Evolutionary conservation across 2,797 vertebrate species (phyloP).

Genomic region (Intellagama lesueurii): DNA sequence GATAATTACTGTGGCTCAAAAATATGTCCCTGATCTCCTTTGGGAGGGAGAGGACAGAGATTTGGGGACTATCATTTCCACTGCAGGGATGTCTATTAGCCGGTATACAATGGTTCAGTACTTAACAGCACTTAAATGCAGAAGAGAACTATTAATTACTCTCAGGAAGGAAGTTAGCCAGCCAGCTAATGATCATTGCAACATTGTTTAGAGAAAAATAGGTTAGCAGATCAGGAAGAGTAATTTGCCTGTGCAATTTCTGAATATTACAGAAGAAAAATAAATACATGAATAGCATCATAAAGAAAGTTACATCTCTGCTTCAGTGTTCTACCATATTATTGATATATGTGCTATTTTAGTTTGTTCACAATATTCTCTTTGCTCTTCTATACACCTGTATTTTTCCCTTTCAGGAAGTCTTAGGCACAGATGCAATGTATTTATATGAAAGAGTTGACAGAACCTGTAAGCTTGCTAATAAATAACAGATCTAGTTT

Average conservation of each 20-base stretch:
- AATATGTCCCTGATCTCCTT: slow-evolving; percentile 1
- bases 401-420: slow-evolving; percentile 22
- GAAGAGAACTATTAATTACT: slow-evolving; percentile 17
- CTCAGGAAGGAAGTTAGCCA: background rate
- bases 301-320: background rate
- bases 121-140: slow-evolving; percentile 4
- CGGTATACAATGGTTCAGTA: slow-evolving; percentile 9
- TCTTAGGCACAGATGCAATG: slow-evolving; percentile 22
- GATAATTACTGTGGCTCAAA: slow-evolving; percentile 10
- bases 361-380: background rate
- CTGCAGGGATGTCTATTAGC: background rate
- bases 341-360: background rate
- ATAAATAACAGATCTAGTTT: slow-evolving; percentile 18
- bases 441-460: slow-evolving; percentile 1
- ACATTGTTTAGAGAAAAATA: background rate
- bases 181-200: slow-evolving; percentile 10
- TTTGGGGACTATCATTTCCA: slow-evolving; percentile 1
- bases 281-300: background rate
- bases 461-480: slow-evolving; percentile 32
- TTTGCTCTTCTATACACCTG: slow-evolving; percentile 10
- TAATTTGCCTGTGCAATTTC: slow-evolving; percentile 8
- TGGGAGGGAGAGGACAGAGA: background rate
- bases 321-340: background rate
- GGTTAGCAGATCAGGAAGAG: background rate
- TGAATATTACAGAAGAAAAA: background rate